These are phyloP conservation scores for Hyposmocoma kahamanoa DNA, from an alignment of 1,140 invertebrate genomes.

Conservation along the genomic window DNA sequence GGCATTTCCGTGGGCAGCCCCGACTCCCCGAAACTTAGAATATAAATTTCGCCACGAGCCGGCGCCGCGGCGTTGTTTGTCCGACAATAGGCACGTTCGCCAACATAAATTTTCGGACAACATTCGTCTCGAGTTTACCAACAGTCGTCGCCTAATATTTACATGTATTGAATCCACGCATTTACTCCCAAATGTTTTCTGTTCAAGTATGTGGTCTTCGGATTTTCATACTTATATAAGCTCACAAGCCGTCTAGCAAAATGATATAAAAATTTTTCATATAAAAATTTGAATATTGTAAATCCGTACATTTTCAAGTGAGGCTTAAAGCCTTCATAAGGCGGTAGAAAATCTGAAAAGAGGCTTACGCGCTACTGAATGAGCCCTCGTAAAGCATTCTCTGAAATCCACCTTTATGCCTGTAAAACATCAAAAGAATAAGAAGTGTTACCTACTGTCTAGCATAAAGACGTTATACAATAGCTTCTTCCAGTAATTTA, in stretches of 20 bases:
- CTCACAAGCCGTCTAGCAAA: too few relatives aligned
- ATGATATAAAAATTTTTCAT: too few relatives aligned
- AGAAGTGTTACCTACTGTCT: neutral
- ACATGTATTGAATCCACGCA: conserved; percentile 18
- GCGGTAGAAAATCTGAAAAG: conserved; percentile 53
- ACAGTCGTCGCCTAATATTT: conserved; percentile 41
- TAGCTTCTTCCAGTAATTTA: too few relatives aligned
- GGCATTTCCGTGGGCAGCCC: conserved; percentile 28
- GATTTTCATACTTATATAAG: too few relatives aligned
- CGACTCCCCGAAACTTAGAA: conserved; percentile 46
- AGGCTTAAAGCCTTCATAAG: conserved; percentile 48
- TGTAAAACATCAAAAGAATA: conserved; percentile 29
- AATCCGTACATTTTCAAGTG: conserved; percentile 30
- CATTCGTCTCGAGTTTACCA: conserved; percentile 41
- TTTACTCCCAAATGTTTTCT: conserved; percentile 19
- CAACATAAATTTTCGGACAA: conserved; percentile 56
- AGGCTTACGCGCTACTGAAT: conserved; percentile 50
- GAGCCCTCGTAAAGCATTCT: conserved; percentile 49
- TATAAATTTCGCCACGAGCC: conserved; percentile 49
- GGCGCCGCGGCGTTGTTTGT: conserved; percentile 35
- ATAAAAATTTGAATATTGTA: too few relatives aligned
- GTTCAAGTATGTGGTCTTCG: too few relatives aligned
- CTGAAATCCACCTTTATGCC: conserved; percentile 33
- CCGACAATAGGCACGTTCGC: conserved; percentile 40
- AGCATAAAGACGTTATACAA: too few relatives aligned